phyloP scores from a whole-genome alignment of 2,113 vertebrate genomes.

The Passerina amoena region DNA sequence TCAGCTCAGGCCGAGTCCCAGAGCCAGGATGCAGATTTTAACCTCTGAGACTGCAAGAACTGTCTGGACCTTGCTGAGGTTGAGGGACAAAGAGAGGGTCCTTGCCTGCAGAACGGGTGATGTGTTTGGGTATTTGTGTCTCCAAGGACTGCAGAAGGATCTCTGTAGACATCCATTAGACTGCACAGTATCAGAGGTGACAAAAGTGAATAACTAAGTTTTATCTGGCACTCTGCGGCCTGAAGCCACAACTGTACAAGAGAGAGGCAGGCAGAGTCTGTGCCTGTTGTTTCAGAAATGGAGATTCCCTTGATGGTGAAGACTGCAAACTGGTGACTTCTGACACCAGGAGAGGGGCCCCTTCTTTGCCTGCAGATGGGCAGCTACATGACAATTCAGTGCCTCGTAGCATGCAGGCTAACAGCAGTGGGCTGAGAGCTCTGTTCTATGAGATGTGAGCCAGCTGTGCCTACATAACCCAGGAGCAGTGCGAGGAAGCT shows the following conservation, averaged over 20 bases:
- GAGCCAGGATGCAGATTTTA: neutral
- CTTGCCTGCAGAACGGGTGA: neutral
- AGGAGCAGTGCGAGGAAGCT: neutral
- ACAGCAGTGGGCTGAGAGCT: neutral
- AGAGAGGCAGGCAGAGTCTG: neutral
- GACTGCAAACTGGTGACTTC: neutral
- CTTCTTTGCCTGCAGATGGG: neutral
- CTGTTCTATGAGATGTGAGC: neutral
- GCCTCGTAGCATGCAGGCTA: neutral
- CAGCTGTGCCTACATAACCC: neutral
- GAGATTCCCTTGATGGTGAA: neutral
- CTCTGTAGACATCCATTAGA: neutral
- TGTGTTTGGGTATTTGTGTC: neutral
- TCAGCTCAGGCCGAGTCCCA: neutral
- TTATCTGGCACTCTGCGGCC: neutral
- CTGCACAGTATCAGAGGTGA: neutral
- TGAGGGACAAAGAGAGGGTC: neutral
- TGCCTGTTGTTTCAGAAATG: neutral
- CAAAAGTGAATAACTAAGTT: neutral
- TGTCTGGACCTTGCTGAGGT: neutral
- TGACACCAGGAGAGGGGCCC: neutral
- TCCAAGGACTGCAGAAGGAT: neutral
- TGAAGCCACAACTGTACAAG: neutral
- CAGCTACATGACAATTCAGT: neutral
- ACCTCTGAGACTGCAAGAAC: neutral